phyloP scores from a whole-genome alignment of 2,113 vertebrate genomes.

The Cromileptes altivelis region DNA sequence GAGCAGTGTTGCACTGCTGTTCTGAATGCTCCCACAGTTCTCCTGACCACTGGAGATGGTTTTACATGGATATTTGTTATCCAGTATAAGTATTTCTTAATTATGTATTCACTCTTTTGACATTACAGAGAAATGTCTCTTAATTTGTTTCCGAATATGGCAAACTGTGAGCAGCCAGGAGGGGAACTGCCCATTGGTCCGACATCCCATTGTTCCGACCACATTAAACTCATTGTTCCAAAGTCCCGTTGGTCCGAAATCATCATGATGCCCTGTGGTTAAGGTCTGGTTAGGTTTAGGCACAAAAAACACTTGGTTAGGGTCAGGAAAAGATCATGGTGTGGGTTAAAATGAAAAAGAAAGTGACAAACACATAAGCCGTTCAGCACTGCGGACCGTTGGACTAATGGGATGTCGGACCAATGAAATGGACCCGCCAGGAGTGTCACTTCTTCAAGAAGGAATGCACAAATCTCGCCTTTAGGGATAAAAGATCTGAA shows the following conservation, averaged over 20 bases:
- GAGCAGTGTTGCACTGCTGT: not conserved
- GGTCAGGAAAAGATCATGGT: no score
- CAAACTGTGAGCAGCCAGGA: slow-evolving; percentile 3
- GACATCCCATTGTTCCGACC: no score
- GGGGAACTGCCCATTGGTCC: no score
- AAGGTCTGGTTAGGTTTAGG: no score
- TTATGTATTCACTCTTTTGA: slow-evolving; percentile 1
- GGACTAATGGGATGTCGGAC: no score
- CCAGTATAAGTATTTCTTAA: not conserved
- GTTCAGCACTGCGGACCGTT: no score
- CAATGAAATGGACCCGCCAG: not conserved
- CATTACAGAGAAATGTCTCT: not conserved
- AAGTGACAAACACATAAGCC: no score
- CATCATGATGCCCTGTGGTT: no score
- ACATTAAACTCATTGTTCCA: no score
- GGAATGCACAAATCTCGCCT: not conserved
- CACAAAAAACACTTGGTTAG: no score
- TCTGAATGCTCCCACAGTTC: not conserved
- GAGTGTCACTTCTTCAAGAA: not conserved
- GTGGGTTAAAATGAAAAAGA: no score
- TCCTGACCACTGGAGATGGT: not conserved
- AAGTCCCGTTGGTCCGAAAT: no score
- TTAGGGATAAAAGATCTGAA: not conserved
- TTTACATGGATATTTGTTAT: not conserved
- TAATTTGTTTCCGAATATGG: slow-evolving; percentile 2